A percentile compares a stretch with the other conserved stretches of the same genome.
These are phyloP conservation scores for Rhagium mordax DNA, from an alignment of 2,888 invertebrate genomes.

Conservation along the genomic window DNA sequence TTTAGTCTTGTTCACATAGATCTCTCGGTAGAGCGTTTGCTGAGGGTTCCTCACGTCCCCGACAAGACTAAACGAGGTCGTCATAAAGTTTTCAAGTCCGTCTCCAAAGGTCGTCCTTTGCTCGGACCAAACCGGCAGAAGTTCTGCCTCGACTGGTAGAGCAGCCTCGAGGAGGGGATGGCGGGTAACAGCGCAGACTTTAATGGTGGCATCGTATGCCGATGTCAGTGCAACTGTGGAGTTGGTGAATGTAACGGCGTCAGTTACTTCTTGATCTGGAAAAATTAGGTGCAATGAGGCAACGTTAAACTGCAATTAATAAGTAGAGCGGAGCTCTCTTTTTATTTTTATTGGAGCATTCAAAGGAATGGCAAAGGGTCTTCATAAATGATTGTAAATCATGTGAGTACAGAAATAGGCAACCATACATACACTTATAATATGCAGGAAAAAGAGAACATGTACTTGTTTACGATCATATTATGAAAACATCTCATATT, in stretches of 20 bases:
- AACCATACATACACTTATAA: too few species aligned
- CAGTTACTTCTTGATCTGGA: slow-evolving; percentile 78
- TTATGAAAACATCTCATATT: too few species aligned
- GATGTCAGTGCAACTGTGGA: slow-evolving; percentile 84
- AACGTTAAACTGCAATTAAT: too few species aligned
- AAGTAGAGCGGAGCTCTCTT: too few species aligned
- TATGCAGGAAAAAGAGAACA: too few species aligned
- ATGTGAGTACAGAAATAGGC: too few species aligned
- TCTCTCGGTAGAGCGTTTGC: slow-evolving; percentile 86
- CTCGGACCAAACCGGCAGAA: slow-evolving; percentile 92
- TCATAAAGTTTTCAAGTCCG: slow-evolving; percentile 78
- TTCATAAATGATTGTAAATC: too few species aligned
- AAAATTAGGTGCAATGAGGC: too few species aligned
- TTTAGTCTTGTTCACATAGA: slow-evolving; percentile 89
- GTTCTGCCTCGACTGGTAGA: slow-evolving; percentile 90
- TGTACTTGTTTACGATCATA: too few species aligned
- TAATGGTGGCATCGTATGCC: slow-evolving; percentile 82
- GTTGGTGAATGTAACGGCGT: slow-evolving; percentile 84
- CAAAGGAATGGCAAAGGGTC: too few species aligned
- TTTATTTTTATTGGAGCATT: too few species aligned
- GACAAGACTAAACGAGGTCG: slow-evolving; percentile 85
- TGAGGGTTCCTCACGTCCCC: slow-evolving; percentile 90
- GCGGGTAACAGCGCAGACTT: slow-evolving; percentile 84
- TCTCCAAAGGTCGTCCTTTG: slow-evolving; percentile 86
- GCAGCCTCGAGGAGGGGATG: slow-evolving; percentile 89